Base-by-base conservation (phyloP, 1,140 invertebrate species). In the Colletes latitarsis region DNA sequence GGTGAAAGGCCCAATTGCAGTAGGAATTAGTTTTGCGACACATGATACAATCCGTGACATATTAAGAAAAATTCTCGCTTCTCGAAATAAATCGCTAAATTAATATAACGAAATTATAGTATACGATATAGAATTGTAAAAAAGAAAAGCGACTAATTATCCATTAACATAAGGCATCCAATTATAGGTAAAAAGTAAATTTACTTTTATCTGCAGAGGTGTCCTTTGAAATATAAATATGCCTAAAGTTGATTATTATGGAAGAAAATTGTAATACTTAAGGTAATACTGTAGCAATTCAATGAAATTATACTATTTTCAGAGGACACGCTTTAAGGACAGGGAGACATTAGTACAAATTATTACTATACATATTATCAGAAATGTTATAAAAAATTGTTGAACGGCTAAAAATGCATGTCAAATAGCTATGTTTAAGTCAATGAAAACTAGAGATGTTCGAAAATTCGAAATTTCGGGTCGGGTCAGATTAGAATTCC, bases 1-100 rank as follows among this genome's bases (percentile, higher is more conserved):
- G 98, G 96, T 99, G 4, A 99, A 99, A 94, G 99, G 99, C 6
- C 99, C 99, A 0, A 97, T 99, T 63, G 98, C 98, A 4, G 98
- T 99, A n/a, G 98, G 99, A 58, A 98, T 99, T 82, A 99, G 98
- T 91, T 99, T 99, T 94, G 97, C 98, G 4, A 98, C 98, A 0
- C 99, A 99, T 92, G 99, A 99, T 92, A 93, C 95, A 30, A 96
- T 97, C 43, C 96, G 96, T 82, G 94, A 96, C 71, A 93, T 94
- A 69, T 91, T 97, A 81, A 89, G 92, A 52, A 90, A 89, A 66
- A 41, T 92, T 17, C 77, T 88, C 63, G 30, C 52, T 39, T 21
- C 21, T 62, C 46, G 64, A 30, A 58, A n/a, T 4, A 14, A 62
- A n/a, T 66, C 67, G 5, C 30, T 19, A 49, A 58, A 70, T 39